Base-by-base conservation (phyloP, 2,113 vertebrate species). In the Rhynchopsitta pachyrhyncha region DNA sequence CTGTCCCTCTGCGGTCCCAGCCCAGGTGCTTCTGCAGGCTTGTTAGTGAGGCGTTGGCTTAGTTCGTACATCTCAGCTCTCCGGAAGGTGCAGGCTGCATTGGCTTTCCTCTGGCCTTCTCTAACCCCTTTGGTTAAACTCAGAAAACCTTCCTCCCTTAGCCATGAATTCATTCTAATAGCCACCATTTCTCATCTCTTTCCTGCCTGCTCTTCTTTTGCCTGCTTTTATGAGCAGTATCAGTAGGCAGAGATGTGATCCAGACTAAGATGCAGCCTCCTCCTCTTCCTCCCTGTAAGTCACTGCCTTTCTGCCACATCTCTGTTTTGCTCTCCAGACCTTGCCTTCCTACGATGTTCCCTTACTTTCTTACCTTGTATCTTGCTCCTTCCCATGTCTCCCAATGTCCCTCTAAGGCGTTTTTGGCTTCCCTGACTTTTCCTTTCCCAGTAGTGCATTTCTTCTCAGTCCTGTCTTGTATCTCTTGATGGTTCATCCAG, bases 381-480 rank as follows among this genome's bases (percentile, higher is more conserved):
- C 28, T 42, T 46, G 35, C 66, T 44, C 35, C 20, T 95, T 93
- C 37, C 39, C 41, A 2, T 28, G 35, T 73, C 44, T 75, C 74
- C 29, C 63, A 50, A 57, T 46, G 69, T 79, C 93, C 82, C 88
- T 69, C 57, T 29, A 44, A 75, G 60, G 64, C 5, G 1, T 55
- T 27, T 90, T 93, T 95, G 86, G 41, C 57, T 75, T 92, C 23
- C 37, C 29, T 88, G 52, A 73, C 31, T 93, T 91, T 90, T 71
- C 24, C 68, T 83, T 63, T 92, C 80, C 66, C 83, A 57, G 39
- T 2, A 0, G 80, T 62, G 86, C 76, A 37, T 93, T 96, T 90
- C 83, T 82, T 92, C 15, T 2, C 82, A 79, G 3, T 80, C n/a
- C 44, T 13, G 35, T 86, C 74, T 57, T 53, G 66, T 46, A 77